Percentiles rank a stretch among this genome's conserved stretches.
Evolutionary conservation across 2,888 invertebrate genomes (phyloP).

Genomic region (Agrochola litura): DNA sequence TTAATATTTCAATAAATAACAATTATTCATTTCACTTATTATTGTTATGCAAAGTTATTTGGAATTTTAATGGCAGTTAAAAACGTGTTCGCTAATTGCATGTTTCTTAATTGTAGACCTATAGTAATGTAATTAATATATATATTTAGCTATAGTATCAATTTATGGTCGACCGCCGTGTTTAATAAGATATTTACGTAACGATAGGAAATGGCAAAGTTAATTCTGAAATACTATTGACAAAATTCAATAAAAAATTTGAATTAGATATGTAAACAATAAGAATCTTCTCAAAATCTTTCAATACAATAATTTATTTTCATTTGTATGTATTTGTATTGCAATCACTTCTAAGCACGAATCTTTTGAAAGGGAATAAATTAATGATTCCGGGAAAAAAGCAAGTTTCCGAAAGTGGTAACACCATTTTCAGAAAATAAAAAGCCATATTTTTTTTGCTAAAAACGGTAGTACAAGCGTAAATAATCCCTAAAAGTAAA

Average conservation of each 20-base stretch:
- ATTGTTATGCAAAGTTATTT: constrained; percentile 30
- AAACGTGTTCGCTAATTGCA: constrained; percentile 37
- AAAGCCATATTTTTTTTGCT: background rate
- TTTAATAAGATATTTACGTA: background rate
- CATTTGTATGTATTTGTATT: background rate
- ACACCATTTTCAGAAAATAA: background rate
- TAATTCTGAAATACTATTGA: background rate
- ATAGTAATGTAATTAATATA: too few relatives aligned
- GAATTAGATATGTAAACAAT: background rate
- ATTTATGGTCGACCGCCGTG: background rate
- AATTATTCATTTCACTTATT: constrained; percentile 20
- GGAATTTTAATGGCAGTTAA: constrained; percentile 50
- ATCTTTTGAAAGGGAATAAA: background rate
- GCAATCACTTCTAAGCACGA: background rate
- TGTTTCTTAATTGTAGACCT: constrained; percentile 29
- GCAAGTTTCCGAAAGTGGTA: background rate
- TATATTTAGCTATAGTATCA: background rate
- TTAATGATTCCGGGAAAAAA: background rate
- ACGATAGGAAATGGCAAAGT: background rate
- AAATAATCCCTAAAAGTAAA: background rate
- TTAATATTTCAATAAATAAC: constrained; percentile 12
- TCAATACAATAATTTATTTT: background rate
- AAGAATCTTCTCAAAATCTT: too few relatives aligned
- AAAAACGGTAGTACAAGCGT: background rate
- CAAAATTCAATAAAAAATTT: background rate